Evolutionary conservation across 1,140 invertebrate species (phyloP).

Genomic region (Aradophagus sp.): DNA sequence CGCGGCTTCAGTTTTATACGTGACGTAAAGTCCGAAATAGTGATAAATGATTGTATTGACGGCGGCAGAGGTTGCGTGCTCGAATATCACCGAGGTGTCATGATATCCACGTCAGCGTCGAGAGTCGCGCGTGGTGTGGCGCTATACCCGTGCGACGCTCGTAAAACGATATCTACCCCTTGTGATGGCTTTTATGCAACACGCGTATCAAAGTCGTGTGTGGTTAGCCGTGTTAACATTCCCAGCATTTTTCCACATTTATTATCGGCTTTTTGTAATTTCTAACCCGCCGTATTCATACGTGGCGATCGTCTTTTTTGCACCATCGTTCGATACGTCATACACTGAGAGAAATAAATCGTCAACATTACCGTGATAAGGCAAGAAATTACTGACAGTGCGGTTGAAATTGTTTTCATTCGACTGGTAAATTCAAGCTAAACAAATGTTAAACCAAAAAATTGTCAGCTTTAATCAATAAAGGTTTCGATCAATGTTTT

Average conservation of each 20-base stretch:
- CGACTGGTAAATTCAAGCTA: too few relatives aligned
- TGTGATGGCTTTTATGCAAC: conserved; percentile 30
- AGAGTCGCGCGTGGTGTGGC: conserved; percentile 31
- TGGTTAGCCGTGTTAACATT: conserved; percentile 13
- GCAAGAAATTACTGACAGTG: too few relatives aligned
- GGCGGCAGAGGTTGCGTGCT: conserved; percentile 31
- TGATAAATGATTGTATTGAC: conserved; percentile 30
- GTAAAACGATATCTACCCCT: conserved; percentile 46
- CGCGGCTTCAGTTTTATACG: too few relatives aligned
- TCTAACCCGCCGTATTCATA: conserved; percentile 10
- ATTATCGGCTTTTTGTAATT: conserved; percentile 23
- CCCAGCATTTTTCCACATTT: conserved; percentile 27
- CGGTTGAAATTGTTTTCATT: too few relatives aligned
- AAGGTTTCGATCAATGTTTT: too few relatives aligned
- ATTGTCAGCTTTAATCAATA: too few relatives aligned
- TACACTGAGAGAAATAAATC: too few relatives aligned
- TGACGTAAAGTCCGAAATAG: conserved; percentile 28
- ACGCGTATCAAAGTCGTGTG: conserved; percentile 17
- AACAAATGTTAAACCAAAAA: too few relatives aligned
- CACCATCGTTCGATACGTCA: too few relatives aligned
- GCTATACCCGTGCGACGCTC: conserved; percentile 22
- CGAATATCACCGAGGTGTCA: conserved; percentile 27
- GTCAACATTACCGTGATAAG: conserved; percentile 12
- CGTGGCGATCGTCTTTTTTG: conserved; percentile 4
- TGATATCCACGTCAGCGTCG: conserved; percentile 26